These are phyloP conservation scores for Falco punctatus DNA, from an alignment of 2,113 vertebrate genomes.

Conservation along the genomic window DNA sequence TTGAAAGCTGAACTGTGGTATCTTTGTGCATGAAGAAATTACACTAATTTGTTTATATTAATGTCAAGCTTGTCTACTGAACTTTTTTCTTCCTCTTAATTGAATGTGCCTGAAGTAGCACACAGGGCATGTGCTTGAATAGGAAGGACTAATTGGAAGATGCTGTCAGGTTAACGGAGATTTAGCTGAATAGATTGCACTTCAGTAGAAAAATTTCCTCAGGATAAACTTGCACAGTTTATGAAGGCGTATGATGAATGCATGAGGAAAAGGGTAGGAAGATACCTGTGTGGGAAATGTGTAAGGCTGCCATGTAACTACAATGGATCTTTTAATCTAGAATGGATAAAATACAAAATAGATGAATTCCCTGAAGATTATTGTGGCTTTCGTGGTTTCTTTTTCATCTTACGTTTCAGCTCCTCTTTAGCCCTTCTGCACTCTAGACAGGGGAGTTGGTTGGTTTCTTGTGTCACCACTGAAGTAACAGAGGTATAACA, in stretches of 20 bases:
- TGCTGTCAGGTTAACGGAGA: slow-evolving; percentile 38
- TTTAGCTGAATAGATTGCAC: slow-evolving; percentile 28
- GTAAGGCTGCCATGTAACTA: not conserved
- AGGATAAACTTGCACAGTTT: not conserved
- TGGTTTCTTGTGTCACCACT: not conserved
- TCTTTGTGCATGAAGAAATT: slow-evolving; percentile 30
- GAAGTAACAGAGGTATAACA: not conserved
- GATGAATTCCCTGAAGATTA: not conserved
- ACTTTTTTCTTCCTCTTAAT: slow-evolving; percentile 28
- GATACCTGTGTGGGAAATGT: not conserved
- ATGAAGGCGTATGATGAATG: not conserved
- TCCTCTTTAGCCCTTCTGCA: not conserved
- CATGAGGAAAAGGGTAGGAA: not conserved
- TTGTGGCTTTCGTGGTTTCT: not conserved
- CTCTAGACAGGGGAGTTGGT: not conserved
- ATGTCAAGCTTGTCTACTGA: slow-evolving; percentile 19
- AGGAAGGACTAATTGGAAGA: slow-evolving; percentile 38
- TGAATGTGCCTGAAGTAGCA: slow-evolving; percentile 5
- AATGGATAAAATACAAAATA: not conserved
- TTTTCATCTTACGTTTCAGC: not conserved
- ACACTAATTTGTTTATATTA: slow-evolving; percentile 44
- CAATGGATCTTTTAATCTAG: not conserved
- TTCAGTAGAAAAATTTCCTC: not conserved
- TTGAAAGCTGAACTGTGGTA: not conserved
- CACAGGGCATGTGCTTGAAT: not conserved